Conservation (phyloP, 1,140 invertebrate genomes). For the Drosophila obscura region DNA sequence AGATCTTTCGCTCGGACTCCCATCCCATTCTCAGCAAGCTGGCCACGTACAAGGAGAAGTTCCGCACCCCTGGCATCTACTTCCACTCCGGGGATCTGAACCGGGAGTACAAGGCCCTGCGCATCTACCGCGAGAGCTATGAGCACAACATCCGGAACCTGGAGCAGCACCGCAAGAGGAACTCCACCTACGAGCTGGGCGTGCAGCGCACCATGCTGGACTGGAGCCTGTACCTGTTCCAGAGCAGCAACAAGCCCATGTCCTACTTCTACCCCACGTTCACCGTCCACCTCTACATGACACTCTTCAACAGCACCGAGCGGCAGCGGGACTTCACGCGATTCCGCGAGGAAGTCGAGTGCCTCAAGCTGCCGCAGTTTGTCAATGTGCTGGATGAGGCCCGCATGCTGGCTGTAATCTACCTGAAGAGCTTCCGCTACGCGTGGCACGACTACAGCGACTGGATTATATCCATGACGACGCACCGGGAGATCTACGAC, state of each 20-base stretch:
- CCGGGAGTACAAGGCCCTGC: constrained; percentile 53
- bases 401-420: constrained; percentile 70
- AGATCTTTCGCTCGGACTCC: constrained; percentile 15
- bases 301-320: constrained; percentile 67
- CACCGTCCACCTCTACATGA: constrained; percentile 77
- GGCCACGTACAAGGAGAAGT: constrained; percentile 60
- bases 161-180: constrained; percentile 58
- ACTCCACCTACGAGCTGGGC: constrained; percentile 72
- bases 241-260: constrained; percentile 78
- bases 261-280: constrained; percentile 77
- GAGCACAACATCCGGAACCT: constrained; percentile 73
- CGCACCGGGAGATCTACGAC: constrained; percentile 60
- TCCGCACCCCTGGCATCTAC: constrained; percentile 58
- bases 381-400: constrained; percentile 77
- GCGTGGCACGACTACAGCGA: constrained; percentile 69
- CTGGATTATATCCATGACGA: constrained; percentile 39
- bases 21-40: constrained; percentile 55
- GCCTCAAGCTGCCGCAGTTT: constrained; percentile 72
- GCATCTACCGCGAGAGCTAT: constrained; percentile 75
- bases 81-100: constrained; percentile 63
- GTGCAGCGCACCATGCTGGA: constrained; percentile 73
- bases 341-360: constrained; percentile 66
- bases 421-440: constrained; percentile 72
- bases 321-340: constrained; percentile 54
- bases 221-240: constrained; percentile 75